phyloP scores from a whole-genome alignment of 2,888 invertebrate species.

The Acronicta psi region DNA sequence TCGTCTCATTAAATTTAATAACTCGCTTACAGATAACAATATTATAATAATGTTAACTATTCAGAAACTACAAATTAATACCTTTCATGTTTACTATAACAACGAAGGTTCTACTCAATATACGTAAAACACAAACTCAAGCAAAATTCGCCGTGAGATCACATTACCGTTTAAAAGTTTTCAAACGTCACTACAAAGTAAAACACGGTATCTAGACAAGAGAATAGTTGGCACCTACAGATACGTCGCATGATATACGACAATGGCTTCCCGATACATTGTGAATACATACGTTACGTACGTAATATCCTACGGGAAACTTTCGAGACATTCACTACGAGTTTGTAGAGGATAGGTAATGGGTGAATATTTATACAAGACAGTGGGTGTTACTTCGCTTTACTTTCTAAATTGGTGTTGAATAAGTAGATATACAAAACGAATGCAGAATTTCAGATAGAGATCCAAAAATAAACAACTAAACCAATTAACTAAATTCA shows the following conservation, averaged over 20 bases:
- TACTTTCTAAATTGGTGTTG: conserved; percentile 24
- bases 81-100: conserved; percentile 8
- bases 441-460: no score
- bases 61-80: background rate
- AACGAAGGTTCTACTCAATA: conserved; percentile 5
- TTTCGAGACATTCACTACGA: conserved; percentile 66
- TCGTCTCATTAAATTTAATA: conserved; percentile 20
- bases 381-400: conserved; percentile 30
- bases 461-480: no score
- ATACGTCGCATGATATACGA: conserved; percentile 67
- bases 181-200: conserved; percentile 63
- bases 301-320: conserved; percentile 65
- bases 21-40: background rate
- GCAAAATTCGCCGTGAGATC: conserved; percentile 36
- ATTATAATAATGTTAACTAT: background rate
- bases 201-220: conserved; percentile 60
- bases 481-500: no score
- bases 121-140: conserved; percentile 17
- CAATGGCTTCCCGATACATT: conserved; percentile 80
- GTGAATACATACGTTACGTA: conserved; percentile 63
- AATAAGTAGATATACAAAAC: background rate
- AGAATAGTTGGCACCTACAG: conserved; percentile 73
- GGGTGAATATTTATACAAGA: conserved; percentile 53
- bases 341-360: conserved; percentile 47
- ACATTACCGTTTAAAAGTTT: conserved; percentile 58